These are phyloP conservation scores for Proterorhinus semilunaris DNA, from an alignment of 2,113 vertebrate genomes.

Conservation along the genomic window DNA sequence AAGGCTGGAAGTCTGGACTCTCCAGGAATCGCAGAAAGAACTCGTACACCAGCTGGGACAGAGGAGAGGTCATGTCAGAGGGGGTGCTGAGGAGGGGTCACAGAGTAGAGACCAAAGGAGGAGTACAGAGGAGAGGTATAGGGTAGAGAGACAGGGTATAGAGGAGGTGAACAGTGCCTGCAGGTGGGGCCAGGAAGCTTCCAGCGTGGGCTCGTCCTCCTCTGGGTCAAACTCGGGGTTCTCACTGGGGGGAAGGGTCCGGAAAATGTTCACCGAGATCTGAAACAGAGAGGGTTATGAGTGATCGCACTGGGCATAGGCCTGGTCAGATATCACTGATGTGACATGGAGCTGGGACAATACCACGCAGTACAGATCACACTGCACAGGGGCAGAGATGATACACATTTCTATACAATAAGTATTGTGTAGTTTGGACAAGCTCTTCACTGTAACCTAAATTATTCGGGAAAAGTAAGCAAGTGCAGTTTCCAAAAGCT, in stretches of 20 bases:
- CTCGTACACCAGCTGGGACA: conserved; percentile 86
- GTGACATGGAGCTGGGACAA: no score
- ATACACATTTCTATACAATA: no score
- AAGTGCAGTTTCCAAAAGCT: no score
- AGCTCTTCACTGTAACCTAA: no score
- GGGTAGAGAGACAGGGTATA: background rate
- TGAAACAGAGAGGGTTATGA: conserved; percentile 38
- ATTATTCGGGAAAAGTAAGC: no score
- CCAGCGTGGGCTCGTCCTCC: conserved; percentile 90
- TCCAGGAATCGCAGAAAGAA: conserved; percentile 94
- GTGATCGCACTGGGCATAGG: background rate
- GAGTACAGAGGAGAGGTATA: background rate
- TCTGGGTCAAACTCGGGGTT: conserved; percentile 93
- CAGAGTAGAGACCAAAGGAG: no score
- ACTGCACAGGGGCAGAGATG: no score
- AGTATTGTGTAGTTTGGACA: no score
- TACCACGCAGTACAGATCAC: no score
- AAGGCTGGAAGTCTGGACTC: conserved; percentile 92
- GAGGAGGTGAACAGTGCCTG: conserved; percentile 73
- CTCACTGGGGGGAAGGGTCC: conserved; percentile 90
- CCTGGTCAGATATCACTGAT: no score
- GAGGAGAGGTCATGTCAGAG: conserved; percentile 7
- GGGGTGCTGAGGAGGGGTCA: no score
- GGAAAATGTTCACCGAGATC: conserved; percentile 93
- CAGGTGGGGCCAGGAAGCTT: conserved; percentile 93